phyloP scores from a whole-genome alignment of 2,113 vertebrate species.

The Microcebus jonahi region DNA sequence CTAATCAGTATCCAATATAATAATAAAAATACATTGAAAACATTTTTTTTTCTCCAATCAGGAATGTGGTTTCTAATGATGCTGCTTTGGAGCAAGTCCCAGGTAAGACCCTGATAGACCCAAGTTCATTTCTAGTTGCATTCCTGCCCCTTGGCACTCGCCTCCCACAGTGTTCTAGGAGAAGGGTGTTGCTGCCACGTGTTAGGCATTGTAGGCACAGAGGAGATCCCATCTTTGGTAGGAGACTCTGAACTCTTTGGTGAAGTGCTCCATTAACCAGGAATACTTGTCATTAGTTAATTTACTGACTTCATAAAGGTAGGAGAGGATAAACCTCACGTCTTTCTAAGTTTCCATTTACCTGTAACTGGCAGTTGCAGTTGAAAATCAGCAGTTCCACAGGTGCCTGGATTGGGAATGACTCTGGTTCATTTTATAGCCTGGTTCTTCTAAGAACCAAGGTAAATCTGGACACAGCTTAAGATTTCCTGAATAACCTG shows the following conservation, averaged over 20 bases:
- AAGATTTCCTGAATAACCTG: not conserved
- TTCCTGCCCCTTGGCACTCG: not conserved
- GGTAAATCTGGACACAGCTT: not conserved
- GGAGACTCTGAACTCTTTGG: not conserved
- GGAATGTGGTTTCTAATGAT: not conserved
- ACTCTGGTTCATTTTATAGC: not conserved
- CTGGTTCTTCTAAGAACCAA: not conserved
- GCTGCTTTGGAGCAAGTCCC: not conserved
- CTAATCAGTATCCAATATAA: not conserved
- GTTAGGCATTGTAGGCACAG: not conserved
- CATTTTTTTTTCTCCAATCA: not conserved
- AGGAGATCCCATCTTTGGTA: not conserved
- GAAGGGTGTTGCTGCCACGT: not conserved
- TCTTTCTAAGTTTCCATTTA: not conserved
- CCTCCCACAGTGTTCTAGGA: not conserved
- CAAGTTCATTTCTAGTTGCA: not conserved
- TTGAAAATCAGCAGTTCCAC: not conserved
- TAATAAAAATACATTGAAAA: conserved; percentile 8
- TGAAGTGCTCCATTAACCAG: not conserved
- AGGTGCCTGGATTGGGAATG: not conserved
- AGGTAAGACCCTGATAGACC: not conserved
- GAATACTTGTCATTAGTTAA: not conserved
- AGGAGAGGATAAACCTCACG: not conserved
- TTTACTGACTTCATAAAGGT: not conserved
- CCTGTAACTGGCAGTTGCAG: not conserved